Conservation (phyloP, 2,113 vertebrate species). For the Heterocephalus glaber region DNA sequence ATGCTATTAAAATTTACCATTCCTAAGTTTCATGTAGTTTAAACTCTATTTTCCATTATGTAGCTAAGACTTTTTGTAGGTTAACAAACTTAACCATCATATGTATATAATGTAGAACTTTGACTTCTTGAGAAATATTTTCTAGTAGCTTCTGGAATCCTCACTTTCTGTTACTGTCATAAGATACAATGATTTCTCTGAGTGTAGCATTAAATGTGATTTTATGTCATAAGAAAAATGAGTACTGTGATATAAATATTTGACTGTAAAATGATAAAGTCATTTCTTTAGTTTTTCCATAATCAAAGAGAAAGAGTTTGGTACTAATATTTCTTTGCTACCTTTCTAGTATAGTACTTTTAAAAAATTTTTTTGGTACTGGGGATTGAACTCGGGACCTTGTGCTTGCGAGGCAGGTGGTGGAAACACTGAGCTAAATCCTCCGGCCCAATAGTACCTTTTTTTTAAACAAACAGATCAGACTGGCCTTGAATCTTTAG, state of each 20-base stretch:
- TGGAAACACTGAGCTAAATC: no score
- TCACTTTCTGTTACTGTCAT: neutral
- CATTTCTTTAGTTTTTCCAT: constrained; percentile 6
- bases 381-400: no score
- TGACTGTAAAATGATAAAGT: constrained; percentile 9
- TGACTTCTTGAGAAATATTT: constrained; percentile 35
- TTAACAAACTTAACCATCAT: neutral
- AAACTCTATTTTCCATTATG: neutral
- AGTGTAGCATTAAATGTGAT: neutral
- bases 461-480: neutral
- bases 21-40: neutral
- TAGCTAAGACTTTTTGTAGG: neutral
- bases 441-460: neutral
- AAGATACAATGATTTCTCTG: neutral
- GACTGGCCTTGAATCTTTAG: neutral
- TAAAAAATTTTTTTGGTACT: neutral
- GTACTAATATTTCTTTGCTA: neutral
- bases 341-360: neutral
- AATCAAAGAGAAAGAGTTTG: neutral
- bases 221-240: constrained; percentile 23
- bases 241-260: neutral
- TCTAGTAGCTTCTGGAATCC: neutral
- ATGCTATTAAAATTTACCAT: neutral
- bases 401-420: no score
- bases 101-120: neutral